Evolutionary conservation across 2,888 invertebrate genomes (phyloP).

Genomic region (Pollenia griseotomentosa): DNA sequence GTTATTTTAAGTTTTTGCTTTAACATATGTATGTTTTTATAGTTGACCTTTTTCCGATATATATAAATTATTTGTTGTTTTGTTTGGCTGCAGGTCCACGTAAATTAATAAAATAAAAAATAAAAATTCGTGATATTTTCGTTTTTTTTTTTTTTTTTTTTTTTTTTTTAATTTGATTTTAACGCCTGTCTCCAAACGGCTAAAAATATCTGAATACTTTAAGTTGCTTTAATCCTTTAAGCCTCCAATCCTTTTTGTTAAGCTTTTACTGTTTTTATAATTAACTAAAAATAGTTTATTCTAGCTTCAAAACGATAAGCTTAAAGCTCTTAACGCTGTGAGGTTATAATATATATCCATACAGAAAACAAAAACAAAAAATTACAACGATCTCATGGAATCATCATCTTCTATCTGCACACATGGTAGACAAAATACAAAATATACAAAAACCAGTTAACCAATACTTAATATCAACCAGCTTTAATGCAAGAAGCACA

Average conservation of each 20-base stretch:
- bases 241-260: not conserved
- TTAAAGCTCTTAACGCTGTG: not conserved
- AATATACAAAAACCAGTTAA: slow-evolving; percentile 67
- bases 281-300: not conserved
- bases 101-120: too few relatives aligned
- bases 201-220: too few relatives aligned
- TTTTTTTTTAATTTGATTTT: too few relatives aligned
- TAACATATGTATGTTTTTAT: too few relatives aligned
- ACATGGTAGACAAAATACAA: slow-evolving; percentile 15
- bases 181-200: too few relatives aligned
- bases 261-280: not conserved
- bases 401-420: slow-evolving; percentile 1
- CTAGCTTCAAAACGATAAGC: slow-evolving; percentile 14
- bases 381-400: slow-evolving; percentile 24
- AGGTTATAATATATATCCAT: not conserved
- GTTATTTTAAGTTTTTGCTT: too few relatives aligned
- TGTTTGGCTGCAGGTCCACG: too few relatives aligned
- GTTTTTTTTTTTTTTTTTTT: too few relatives aligned
- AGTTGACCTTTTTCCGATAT: too few relatives aligned
- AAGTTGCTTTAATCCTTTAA: not conserved
- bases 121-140: too few relatives aligned
- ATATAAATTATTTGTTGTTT: too few relatives aligned
- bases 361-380: not conserved
- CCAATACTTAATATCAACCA: slow-evolving; percentile 67
- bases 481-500: slow-evolving; percentile 26